A percentile compares a stretch with the other conserved stretches of the same genome.
These are phyloP conservation scores for Tetropium fuscum DNA, from an alignment of 2,888 invertebrate genomes.

Conservation along the genomic window DNA sequence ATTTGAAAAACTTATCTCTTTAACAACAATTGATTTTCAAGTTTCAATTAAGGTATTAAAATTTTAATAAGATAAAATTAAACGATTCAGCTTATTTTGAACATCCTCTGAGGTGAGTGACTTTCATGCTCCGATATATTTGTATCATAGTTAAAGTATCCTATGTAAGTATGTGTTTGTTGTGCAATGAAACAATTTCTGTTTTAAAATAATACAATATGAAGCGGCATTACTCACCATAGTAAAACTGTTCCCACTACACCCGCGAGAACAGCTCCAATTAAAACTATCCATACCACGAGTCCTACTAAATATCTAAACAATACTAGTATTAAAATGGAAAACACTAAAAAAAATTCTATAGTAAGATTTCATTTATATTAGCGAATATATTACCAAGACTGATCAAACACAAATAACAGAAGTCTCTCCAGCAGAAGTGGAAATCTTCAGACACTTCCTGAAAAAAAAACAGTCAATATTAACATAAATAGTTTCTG, in stretches of 20 bases:
- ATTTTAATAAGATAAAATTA: no score
- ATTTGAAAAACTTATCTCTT: no score
- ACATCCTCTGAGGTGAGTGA: no score
- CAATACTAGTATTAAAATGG: slow-evolving; percentile 69
- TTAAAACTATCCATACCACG: slow-evolving; percentile 73
- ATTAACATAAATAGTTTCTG: slow-evolving; percentile 1
- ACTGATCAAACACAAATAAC: slow-evolving; percentile 71
- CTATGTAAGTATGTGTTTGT: no score
- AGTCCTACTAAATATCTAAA: slow-evolving; percentile 71
- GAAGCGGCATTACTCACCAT: slow-evolving; percentile 70
- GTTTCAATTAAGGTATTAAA: no score
- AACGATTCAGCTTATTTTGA: no score
- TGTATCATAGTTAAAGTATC: no score
- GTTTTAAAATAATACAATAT: no score
- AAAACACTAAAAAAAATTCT: slow-evolving; percentile 66
- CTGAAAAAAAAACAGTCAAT: slow-evolving; percentile 59
- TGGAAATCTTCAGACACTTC: slow-evolving; percentile 73
- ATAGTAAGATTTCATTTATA: neutral
- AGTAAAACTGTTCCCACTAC: slow-evolving; percentile 70
- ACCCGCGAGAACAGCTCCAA: slow-evolving; percentile 68
- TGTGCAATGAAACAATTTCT: no score
- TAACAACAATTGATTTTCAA: no score
- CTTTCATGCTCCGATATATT: no score
- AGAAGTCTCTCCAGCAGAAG: slow-evolving; percentile 71
- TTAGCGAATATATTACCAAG: slow-evolving; percentile 66